phyloP scores from a whole-genome alignment of 1,140 invertebrate genomes.

The Trachymyrmex septentrionalis region DNA sequence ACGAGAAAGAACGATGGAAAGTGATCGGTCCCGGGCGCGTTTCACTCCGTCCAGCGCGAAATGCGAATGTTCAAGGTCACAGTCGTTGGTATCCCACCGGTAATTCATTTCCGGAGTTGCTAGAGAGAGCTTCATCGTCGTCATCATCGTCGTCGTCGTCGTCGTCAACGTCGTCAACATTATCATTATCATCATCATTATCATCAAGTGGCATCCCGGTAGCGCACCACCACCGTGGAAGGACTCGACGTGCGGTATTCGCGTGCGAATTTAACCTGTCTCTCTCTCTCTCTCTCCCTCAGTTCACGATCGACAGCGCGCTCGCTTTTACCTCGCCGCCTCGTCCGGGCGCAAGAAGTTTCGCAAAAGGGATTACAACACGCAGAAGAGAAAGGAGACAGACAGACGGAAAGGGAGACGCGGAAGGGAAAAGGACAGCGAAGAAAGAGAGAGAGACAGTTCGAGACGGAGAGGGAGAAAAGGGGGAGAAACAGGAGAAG shows the following conservation, averaged over 20 bases:
- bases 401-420: conserved; percentile 71
- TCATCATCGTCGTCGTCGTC: conserved; percentile 2
- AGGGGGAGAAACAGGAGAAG: conserved; percentile 31
- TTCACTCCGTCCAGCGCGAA: conserved; percentile 54
- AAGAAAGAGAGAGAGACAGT: conserved; percentile 61
- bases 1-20: conserved; percentile 62
- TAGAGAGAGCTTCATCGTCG: conserved; percentile 29
- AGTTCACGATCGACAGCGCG: conserved; percentile 58
- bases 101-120: conserved; percentile 68
- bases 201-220: conserved; percentile 39
- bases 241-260: conserved; percentile 17
- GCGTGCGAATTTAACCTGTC: conserved; percentile 40
- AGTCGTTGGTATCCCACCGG: conserved; percentile 51
- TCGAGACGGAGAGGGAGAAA: conserved; percentile 66
- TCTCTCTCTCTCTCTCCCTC: conserved; percentile 42
- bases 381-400: conserved; percentile 77
- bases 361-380: conserved; percentile 86
- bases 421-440: conserved; percentile 65
- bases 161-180: not conserved
- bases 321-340: conserved; percentile 64
- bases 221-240: conserved; percentile 25
- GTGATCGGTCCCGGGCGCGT: conserved; percentile 41
- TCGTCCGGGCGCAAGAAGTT: conserved; percentile 76
- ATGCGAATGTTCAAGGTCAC: conserved; percentile 70
- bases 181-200: not conserved